Percentiles rank a stretch among this genome's conserved stretches.
These are phyloP conservation scores for Bryconaethiops microstoma DNA, from an alignment of 2,797 vertebrate species.

Conservation along the genomic window DNA sequence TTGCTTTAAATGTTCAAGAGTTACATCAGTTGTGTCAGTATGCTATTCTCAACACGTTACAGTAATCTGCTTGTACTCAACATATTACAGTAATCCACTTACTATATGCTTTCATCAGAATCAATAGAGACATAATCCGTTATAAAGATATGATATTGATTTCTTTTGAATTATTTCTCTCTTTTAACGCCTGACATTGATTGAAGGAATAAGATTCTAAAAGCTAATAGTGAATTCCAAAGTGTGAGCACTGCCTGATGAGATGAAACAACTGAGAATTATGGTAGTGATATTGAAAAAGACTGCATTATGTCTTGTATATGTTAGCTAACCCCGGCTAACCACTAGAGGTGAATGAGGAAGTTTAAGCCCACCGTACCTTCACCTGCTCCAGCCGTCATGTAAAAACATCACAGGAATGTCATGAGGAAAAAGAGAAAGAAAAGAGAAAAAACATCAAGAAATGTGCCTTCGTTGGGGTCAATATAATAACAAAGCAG, in stretches of 20 bases:
- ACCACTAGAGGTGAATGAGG: constrained; percentile 20
- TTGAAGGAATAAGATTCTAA: neutral
- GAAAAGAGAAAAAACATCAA: neutral
- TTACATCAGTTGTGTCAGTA: neutral
- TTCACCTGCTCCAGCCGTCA: constrained; percentile 50
- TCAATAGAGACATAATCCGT: constrained; percentile 24
- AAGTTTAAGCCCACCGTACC: constrained; percentile 49
- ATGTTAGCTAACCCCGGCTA: constrained; percentile 29
- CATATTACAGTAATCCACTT: neutral
- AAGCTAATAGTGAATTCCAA: constrained; percentile 4
- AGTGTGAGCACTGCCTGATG: constrained; percentile 19
- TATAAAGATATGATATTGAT: constrained; percentile 25
- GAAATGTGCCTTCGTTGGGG: neutral
- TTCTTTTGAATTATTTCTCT: constrained; percentile 16
- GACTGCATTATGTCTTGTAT: constrained; percentile 13
- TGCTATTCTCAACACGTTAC: neutral
- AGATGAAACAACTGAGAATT: constrained; percentile 36
- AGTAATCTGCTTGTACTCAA: constrained; percentile 1
- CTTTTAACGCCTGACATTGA: constrained; percentile 22
- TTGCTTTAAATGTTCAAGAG: constrained; percentile 10
- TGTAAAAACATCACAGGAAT: neutral
- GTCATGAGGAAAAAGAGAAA: constrained; percentile 18
- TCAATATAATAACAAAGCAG: neutral
- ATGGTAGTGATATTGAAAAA: neutral
- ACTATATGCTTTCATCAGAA: neutral